Base-by-base conservation (phyloP, 2,797 vertebrate species). In the Micropoecilia bifurca region DNA sequence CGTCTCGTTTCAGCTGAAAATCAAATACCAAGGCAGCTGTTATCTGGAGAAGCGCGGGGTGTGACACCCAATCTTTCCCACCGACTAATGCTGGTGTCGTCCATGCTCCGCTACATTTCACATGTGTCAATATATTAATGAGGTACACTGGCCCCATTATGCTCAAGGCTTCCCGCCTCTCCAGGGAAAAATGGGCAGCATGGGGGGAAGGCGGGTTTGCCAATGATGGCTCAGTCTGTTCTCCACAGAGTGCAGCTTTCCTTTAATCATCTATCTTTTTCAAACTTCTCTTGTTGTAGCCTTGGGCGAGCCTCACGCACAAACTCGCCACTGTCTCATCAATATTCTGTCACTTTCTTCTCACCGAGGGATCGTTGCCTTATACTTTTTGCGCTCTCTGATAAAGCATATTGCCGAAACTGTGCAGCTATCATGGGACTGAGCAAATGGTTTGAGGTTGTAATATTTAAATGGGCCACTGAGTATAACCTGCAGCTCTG, bases 181-280 rank as follows among this genome's bases (percentile, higher is more conserved):
- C 92, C 22, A 86, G 93, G 88, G 92, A 94, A 61, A 61, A 87
- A 25, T 55, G 82, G 83, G 85, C 83, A 87, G 90, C 86, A 61
- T 39, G 22, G 79, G 82, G 87, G 90, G 85, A 80, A 89, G 79
- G 89, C 83, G 36, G 88, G 74, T 87, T 87, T 82, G 84, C 87
- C 48, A 68, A 80, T 91, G 92, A 94, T 92, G 91, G 90, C 90
- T 91, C 84, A 88, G 91, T 94, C 84, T 88, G 91, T 93, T 94
- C 90, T 93, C 93, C 89, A 85, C 88, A 85, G 87, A 83, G 90
- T 85, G 81, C 85, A 88, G 88, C 89, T 91, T 91, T 89, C 79
- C 90, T 95, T 94, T 95, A 95, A 95, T 95, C 94, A 95, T 94
- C 91, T 88, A 88, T 84, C 82, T 81, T 88, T 91, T 91, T 90